Conservation (phyloP, 2,113 vertebrate species). For the Mastomys natalensis region DNA sequence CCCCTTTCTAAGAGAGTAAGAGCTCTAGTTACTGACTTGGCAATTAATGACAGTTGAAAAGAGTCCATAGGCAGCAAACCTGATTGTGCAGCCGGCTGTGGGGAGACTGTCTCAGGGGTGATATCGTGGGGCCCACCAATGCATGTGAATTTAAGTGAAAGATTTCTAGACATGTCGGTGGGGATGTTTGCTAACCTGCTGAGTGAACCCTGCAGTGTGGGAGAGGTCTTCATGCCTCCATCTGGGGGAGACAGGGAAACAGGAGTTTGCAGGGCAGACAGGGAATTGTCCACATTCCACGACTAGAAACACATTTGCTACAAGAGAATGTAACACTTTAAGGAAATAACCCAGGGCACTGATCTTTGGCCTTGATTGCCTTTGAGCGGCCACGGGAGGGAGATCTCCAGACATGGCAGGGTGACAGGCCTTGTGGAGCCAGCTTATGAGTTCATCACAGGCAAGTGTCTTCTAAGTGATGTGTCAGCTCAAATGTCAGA, state of each 20-base stretch:
- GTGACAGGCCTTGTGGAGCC: neutral
- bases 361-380: neutral
- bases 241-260: neutral
- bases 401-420: neutral
- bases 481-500: neutral
- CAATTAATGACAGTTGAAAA: neutral
- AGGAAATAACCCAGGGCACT: neutral
- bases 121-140: accelerated
- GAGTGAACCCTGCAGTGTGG: neutral
- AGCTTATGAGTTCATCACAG: neutral
- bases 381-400: neutral
- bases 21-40: neutral
- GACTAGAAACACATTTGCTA: neutral
- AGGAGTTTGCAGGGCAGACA: neutral
- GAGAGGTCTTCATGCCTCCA: neutral
- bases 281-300: neutral
- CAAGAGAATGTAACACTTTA: neutral
- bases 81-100: neutral
- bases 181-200: neutral
- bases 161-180: neutral
- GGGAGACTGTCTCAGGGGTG: neutral
- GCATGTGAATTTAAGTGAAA: neutral
- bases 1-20: slow-evolving; percentile 59
- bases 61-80: neutral
- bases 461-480: neutral